phyloP scores from a whole-genome alignment of 92 coral and sea anemone species.

The Phenganax subtilis region DNA sequence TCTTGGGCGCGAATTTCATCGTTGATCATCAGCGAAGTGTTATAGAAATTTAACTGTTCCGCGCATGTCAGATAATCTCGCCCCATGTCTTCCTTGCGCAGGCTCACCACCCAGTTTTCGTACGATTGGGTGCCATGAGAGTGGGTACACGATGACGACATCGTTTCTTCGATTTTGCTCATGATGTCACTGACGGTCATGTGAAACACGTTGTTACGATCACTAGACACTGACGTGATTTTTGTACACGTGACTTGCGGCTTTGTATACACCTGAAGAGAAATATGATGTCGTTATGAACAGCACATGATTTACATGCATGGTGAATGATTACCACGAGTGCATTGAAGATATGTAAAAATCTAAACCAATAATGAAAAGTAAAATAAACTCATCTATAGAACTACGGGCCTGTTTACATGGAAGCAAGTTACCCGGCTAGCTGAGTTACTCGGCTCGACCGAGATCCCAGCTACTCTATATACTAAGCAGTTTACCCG shows the following conservation, averaged over 20 bases:
- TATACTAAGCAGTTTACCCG: too few relatives aligned
- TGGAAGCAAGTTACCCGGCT: too few relatives aligned
- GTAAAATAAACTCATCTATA: too few relatives aligned
- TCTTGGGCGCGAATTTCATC: slow-evolving; percentile 62
- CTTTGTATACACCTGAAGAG: neutral
- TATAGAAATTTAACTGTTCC: slow-evolving; percentile 73
- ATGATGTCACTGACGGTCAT: slow-evolving; percentile 45
- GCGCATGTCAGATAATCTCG: slow-evolving; percentile 73
- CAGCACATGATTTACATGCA: too few relatives aligned
- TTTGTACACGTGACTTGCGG: neutral
- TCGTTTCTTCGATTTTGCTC: slow-evolving; percentile 55
- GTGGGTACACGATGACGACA: slow-evolving; percentile 24
- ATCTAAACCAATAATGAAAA: too few relatives aligned
- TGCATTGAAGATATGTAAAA: too few relatives aligned
- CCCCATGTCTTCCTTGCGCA: slow-evolving; percentile 49
- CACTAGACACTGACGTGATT: slow-evolving; percentile 2
- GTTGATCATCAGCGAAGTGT: slow-evolving; percentile 65
- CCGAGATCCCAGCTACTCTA: too few relatives aligned
- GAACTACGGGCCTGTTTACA: too few relatives aligned
- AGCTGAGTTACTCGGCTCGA: too few relatives aligned
- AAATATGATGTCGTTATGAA: too few relatives aligned
- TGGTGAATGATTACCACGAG: too few relatives aligned
- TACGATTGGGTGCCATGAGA: slow-evolving; percentile 68
- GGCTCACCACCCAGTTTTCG: slow-evolving; percentile 73
- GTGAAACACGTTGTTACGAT: neutral